phyloP scores from a whole-genome alignment of 1,140 invertebrate genomes.

The Panulirus ornatus region DNA sequence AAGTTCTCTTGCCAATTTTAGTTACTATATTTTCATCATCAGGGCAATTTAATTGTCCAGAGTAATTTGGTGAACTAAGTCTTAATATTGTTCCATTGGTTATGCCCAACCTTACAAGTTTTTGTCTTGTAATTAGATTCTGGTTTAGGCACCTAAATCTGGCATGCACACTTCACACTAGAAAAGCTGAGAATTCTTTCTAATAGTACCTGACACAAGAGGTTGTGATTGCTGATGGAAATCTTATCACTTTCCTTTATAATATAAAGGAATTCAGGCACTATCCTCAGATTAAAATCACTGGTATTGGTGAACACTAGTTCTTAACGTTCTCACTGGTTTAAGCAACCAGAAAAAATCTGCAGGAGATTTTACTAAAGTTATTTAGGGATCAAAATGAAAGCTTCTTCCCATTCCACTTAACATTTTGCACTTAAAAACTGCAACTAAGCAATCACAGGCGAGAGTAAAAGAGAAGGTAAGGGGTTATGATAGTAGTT shows the following conservation, averaged over 20 bases:
- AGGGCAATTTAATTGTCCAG: background rate
- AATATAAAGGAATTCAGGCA: conserved; percentile 14
- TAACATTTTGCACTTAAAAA: background rate
- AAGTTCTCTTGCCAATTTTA: no score
- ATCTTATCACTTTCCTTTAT: conserved; percentile 21
- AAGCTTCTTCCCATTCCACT: background rate
- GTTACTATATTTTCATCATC: background rate
- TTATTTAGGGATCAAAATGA: conserved; percentile 11
- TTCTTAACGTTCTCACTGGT: no score
- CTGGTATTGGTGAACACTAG: no score
- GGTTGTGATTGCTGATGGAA: conserved; percentile 41
- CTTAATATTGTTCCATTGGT: background rate
- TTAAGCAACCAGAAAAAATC: background rate
- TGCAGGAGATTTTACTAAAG: background rate
- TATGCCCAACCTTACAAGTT: background rate
- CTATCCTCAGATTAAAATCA: no score
- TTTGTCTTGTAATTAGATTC: background rate
- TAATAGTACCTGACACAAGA: conserved; percentile 40
- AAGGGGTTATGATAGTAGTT: conserved; percentile 88
- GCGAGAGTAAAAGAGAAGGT: conserved; percentile 86
- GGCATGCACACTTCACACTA: background rate
- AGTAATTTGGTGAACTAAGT: background rate
- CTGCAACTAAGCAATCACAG: conserved; percentile 20
- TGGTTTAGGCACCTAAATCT: conserved; percentile 12
- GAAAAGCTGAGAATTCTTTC: background rate